Conservation (phyloP, 2,113 vertebrate genomes). For the Alethe castanea region DNA sequence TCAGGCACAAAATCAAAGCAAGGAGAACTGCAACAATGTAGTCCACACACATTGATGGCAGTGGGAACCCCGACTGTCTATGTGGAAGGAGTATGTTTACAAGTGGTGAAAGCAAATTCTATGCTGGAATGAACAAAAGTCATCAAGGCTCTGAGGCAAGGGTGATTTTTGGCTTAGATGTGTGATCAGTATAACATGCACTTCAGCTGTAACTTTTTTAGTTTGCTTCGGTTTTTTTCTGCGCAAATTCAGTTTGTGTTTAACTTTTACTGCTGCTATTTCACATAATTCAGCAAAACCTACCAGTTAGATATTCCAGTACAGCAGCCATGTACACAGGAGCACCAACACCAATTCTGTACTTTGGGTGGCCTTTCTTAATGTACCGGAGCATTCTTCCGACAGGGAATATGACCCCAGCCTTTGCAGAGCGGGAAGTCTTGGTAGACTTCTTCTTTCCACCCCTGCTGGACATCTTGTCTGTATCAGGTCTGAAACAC, state of each 20-base stretch:
- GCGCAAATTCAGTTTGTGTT: not conserved
- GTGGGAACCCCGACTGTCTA: not conserved
- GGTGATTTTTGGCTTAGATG: not conserved
- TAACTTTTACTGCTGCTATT: not conserved
- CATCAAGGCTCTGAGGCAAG: not conserved
- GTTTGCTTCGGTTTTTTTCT: not conserved
- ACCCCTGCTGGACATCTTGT: slow-evolving; percentile 92
- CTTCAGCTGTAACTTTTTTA: not conserved
- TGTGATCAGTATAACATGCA: not conserved
- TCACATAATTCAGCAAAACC: slow-evolving; percentile 44
- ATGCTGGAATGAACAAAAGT: not conserved
- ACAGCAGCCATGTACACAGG: slow-evolving; percentile 98
- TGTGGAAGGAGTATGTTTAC: not conserved
- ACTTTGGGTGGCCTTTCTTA: slow-evolving; percentile 92
- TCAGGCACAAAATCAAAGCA: not conserved
- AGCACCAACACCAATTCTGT: slow-evolving; percentile 93
- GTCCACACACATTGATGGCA: not conserved
- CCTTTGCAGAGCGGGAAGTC: slow-evolving; percentile 92
- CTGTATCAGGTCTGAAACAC: slow-evolving; percentile 37
- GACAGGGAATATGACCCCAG: slow-evolving; percentile 96
- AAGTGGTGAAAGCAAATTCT: not conserved
- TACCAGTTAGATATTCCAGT: slow-evolving; percentile 95
- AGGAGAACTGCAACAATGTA: not conserved
- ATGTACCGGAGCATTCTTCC: slow-evolving; percentile 98
- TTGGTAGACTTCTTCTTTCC: slow-evolving; percentile 97